Evolutionary conservation across 2,888 invertebrate genomes (phyloP).

Genomic region (Hypselothyrea guttata): DNA sequence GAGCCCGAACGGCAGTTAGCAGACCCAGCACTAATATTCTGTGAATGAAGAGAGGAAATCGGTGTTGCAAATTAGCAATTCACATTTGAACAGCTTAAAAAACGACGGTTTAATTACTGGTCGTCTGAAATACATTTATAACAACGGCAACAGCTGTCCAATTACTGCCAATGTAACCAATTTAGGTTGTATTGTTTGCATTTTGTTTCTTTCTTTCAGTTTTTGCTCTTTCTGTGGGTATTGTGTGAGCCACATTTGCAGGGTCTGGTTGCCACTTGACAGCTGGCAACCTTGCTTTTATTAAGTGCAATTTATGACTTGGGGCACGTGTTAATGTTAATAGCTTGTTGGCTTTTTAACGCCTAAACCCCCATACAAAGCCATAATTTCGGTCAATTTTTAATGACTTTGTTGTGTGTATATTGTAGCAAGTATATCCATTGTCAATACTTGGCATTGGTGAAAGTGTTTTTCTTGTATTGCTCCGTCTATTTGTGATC

Average conservation of each 20-base stretch:
- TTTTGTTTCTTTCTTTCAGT: conserved; percentile 19
- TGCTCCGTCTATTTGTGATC: conserved; percentile 29
- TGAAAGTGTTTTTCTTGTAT: conserved; percentile 50
- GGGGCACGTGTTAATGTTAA: conserved; percentile 45
- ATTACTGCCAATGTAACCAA: conserved; percentile 25
- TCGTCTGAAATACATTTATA: not conserved
- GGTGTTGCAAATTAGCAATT: conserved; percentile 31
- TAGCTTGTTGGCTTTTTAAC: conserved; percentile 46
- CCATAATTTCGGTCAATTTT: conserved; percentile 42
- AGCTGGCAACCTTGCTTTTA: conserved; percentile 61
- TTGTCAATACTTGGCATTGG: conserved; percentile 35
- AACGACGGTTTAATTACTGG: not conserved
- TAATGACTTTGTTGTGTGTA: conserved; percentile 31
- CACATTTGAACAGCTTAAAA: conserved; percentile 31
- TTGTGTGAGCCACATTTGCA: conserved; percentile 38
- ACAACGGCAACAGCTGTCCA: conserved; percentile 18
- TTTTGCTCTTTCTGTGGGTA: too few species aligned
- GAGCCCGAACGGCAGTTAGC: conserved; percentile 54
- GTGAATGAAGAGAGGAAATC: conserved; percentile 40
- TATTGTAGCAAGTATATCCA: too few species aligned
- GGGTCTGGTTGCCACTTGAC: conserved; percentile 38
- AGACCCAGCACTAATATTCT: conserved; percentile 77
- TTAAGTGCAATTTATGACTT: conserved; percentile 50
- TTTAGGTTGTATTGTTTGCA: conserved; percentile 36
- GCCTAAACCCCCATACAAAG: conserved; percentile 27